Evolutionary conservation across 53 echinoderm and acorn worm genomes (phyloP), one percentile per base, ranked within the genome.

Genomic region (Arbacia lixula): DNA sequence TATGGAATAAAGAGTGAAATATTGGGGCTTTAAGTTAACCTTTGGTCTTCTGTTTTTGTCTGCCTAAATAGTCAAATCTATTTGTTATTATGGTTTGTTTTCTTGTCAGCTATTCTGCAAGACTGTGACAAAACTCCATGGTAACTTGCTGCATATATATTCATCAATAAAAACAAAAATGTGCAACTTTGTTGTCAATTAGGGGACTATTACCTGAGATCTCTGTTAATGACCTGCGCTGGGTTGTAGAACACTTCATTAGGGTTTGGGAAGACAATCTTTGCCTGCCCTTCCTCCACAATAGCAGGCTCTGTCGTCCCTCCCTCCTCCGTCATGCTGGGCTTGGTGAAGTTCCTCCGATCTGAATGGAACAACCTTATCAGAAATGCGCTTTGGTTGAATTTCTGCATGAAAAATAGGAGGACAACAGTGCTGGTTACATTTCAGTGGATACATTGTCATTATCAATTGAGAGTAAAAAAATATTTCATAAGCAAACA

Each of bases 201-300:
- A 12, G 14, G 25, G 12, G 21, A 14, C 30, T 22, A 62, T 74
- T 62, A 96, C 96, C 89, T 96, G 34, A 96, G 43, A 65, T 96
- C 96, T 52, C 96, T 63, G 71, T 96, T 96, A 57, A 96, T 91
- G 58, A 93, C 93, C 66, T 96, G 96, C 12, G 93, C 96, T 31
- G 96, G 96, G 81, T 96, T 96, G 85, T 96, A 96, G 68, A 96
- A 96, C 42, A 96, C 96, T 41, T 93, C 93, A 80, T 92, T 91
- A 12, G 90, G 81, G 6, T 86, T 80, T 36, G 93, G 91, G 56
- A 96, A 96, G 17, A 91, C 60, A 51, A 93, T 91, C 76, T 84
- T 85, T 12, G 96, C 93, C 60, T 89, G 87, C 19, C 96, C 96
- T 71, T 96, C 96, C 54, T 85, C 90, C 35, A 95, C 89, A 66